phyloP scores from a whole-genome alignment of 2,888 invertebrate species.

The Dicranocentrus wangi region DNA sequence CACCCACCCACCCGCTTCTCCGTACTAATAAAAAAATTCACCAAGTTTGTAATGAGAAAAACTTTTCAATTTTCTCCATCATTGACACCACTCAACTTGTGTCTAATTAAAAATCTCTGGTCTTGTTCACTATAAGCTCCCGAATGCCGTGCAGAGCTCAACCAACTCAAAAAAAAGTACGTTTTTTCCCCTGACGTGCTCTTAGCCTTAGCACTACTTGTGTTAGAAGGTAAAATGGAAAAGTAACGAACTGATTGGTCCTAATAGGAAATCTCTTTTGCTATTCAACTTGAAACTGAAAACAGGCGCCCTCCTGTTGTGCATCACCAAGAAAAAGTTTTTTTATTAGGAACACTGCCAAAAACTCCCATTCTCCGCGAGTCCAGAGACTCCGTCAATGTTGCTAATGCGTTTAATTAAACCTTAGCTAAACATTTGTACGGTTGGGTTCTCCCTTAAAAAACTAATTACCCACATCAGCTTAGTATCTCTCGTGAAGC shows the following conservation, averaged over 20 bases:
- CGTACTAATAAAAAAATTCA: background rate
- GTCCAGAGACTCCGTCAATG: constrained; percentile 46
- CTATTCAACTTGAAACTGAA: constrained; percentile 60
- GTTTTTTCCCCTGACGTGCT: constrained; percentile 2
- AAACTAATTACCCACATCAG: constrained; percentile 62
- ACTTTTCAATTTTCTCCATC: constrained; percentile 71
- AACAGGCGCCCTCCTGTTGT: constrained; percentile 53
- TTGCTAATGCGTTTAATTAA: constrained; percentile 67
- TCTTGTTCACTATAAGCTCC: constrained; percentile 47
- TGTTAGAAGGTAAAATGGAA: background rate
- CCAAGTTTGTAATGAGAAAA: constrained; percentile 62
- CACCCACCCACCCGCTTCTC: no score
- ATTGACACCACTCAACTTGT: constrained; percentile 72
- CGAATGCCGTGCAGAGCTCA: background rate
- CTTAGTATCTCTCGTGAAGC: constrained; percentile 20
- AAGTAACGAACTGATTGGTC: constrained; percentile 63
- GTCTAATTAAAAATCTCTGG: constrained; percentile 71
- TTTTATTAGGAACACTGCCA: constrained; percentile 17
- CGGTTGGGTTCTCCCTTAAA: constrained; percentile 35
- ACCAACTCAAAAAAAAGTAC: background rate
- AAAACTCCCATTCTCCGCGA: background rate
- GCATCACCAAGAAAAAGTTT: constrained; percentile 50
- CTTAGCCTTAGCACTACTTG: constrained; percentile 10
- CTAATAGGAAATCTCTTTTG: constrained; percentile 61
- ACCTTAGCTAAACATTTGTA: constrained; percentile 61